These are phyloP conservation scores for Polyommatus iphigenia DNA, from an alignment of 2,888 invertebrate genomes.

Conservation along the genomic window DNA sequence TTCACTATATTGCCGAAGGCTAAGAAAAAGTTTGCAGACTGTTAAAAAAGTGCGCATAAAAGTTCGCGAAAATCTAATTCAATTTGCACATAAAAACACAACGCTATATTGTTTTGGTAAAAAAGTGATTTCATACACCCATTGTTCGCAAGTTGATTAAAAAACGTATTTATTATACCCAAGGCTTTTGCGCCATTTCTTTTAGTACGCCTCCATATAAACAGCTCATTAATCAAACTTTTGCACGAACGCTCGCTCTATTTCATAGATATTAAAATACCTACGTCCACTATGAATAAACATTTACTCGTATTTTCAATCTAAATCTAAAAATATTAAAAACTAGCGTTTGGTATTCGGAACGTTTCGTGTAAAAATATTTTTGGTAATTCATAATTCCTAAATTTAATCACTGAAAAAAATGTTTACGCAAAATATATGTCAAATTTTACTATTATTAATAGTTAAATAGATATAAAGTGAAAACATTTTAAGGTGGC, in stretches of 20 bases:
- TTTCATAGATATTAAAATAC: conserved; percentile 26
- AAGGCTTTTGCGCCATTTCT: conserved; percentile 24
- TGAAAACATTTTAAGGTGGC: too few relatives aligned
- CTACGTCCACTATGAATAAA: conserved; percentile 26
- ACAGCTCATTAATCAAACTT: conserved; percentile 31
- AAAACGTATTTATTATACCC: conserved; percentile 29
- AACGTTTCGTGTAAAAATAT: background rate
- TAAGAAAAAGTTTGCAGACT: background rate
- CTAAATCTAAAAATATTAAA: background rate
- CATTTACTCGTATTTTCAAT: conserved; percentile 3
- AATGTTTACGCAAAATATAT: too few relatives aligned
- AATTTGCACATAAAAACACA: background rate
- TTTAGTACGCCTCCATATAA: conserved; percentile 27
- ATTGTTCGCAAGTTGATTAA: conserved; percentile 30
- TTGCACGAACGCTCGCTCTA: conserved; percentile 3
- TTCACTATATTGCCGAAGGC: too few relatives aligned
- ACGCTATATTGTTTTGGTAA: conserved; percentile 1
- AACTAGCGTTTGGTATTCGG: background rate
- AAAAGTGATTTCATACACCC: conserved; percentile 28
- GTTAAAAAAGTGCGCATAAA: background rate
- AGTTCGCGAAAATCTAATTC: background rate
- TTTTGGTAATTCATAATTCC: too few relatives aligned
- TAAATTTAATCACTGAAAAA: too few relatives aligned
- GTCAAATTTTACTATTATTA: too few relatives aligned
- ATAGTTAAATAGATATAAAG: too few relatives aligned